Conservation (phyloP, 2,797 vertebrate species). For the Champsocephalus gunnari region DNA sequence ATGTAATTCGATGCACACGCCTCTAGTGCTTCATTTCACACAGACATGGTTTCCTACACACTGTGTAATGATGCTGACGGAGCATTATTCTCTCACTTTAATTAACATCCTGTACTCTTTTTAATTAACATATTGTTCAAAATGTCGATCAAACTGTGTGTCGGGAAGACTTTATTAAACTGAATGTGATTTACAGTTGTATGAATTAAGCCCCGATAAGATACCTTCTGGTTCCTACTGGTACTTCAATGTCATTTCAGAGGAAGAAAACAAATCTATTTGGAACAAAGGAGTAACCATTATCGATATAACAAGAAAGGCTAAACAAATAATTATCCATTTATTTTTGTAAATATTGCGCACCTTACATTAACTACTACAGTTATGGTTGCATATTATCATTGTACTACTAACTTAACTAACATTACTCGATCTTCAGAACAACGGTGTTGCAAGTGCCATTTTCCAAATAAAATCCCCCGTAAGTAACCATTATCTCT, state of each 20-base stretch:
- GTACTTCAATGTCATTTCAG: not conserved
- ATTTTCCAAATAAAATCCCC: too few relatives aligned
- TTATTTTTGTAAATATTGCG: too few relatives aligned
- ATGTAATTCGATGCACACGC: not conserved
- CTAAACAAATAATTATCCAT: too few relatives aligned
- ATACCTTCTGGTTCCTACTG: not conserved
- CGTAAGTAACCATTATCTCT: too few relatives aligned
- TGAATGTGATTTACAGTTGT: not conserved
- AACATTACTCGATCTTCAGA: too few relatives aligned
- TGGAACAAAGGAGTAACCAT: too few relatives aligned
- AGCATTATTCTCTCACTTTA: slow-evolving; percentile 4
- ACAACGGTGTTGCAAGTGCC: too few relatives aligned
- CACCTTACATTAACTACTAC: too few relatives aligned
- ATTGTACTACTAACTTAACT: too few relatives aligned
- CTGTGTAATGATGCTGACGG: slow-evolving; percentile 44
- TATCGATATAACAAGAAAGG: too few relatives aligned
- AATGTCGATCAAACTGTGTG: slow-evolving; percentile 19
- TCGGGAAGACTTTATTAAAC: too few relatives aligned
- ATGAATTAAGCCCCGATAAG: not conserved
- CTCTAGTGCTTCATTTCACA: not conserved
- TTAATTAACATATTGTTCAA: not conserved
- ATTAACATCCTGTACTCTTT: slow-evolving; percentile 5
- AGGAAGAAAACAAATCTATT: not conserved
- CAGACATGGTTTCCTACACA: not conserved
- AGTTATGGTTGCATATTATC: too few relatives aligned